Percentiles rank a stretch among this genome's conserved stretches.
Conservation (phyloP, 2,113 vertebrate species). For the Podiceps cristatus region DNA sequence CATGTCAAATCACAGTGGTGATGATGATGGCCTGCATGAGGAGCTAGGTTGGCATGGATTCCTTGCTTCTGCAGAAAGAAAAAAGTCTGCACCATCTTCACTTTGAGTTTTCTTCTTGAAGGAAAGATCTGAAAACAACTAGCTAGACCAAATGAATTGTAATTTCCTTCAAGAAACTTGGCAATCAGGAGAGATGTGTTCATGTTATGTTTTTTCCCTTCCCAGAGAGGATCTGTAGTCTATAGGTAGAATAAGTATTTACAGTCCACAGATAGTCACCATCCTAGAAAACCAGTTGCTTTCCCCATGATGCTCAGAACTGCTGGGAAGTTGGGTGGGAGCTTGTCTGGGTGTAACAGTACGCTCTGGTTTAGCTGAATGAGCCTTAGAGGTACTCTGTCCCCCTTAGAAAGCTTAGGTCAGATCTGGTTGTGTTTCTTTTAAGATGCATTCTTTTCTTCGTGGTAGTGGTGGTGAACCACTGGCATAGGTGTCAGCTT, state of each 20-base stretch:
- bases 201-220: accelerated
- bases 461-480: neutral
- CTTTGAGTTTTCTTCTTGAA: neutral
- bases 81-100: neutral
- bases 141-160: neutral
- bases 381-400: neutral
- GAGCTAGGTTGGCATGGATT: neutral
- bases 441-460: conserved; percentile 32
- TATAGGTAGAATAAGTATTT: neutral
- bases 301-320: neutral
- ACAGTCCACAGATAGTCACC: neutral
- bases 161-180: neutral
- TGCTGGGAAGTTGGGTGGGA: conserved; percentile 12
- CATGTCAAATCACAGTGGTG: neutral
- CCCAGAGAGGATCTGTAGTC: neutral
- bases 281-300: neutral
- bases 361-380: neutral
- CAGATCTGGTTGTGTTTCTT: neutral
- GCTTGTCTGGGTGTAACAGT: neutral
- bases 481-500: conserved; percentile 39
- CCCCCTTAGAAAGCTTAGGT: neutral
- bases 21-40: neutral
- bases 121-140: neutral
- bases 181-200: neutral
- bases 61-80: neutral